These are phyloP conservation scores for Tortrix viridana DNA, from an alignment of 2,888 invertebrate species.

Conservation along the genomic window DNA sequence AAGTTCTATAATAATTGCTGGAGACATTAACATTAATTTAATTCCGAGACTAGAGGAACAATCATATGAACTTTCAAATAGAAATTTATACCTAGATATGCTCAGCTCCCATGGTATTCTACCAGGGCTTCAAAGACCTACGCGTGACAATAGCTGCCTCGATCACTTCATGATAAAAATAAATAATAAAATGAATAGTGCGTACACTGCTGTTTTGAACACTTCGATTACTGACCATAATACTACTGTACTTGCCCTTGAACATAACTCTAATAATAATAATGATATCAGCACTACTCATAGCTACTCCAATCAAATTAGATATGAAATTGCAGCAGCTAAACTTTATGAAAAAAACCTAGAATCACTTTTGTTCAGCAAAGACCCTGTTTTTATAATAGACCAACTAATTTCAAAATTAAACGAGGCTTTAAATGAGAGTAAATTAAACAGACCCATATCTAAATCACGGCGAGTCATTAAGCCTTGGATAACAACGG, in stretches of 20 bases:
- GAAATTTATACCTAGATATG: background rate
- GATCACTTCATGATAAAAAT: slow-evolving; percentile 24
- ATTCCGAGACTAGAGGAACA: background rate
- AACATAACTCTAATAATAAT: background rate
- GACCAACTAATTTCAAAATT: background rate
- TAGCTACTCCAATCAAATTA: background rate
- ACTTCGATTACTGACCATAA: slow-evolving; percentile 1
- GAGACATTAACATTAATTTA: slow-evolving; percentile 7
- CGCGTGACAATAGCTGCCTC: slow-evolving; percentile 14
- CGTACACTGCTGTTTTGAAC: no score
- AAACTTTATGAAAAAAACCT: slow-evolving; percentile 5
- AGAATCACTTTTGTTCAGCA: background rate
- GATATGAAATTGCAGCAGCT: background rate
- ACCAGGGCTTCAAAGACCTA: slow-evolving; percentile 10
- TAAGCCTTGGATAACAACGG: slow-evolving; percentile 7
- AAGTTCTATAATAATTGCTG: slow-evolving; percentile 19
- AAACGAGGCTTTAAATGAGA: background rate
- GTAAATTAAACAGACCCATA: background rate
- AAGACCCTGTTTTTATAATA: background rate
- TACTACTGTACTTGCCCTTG: background rate
- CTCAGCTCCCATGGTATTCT: background rate
- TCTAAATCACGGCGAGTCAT: background rate
- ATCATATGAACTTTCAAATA: background rate
- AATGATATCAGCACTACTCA: background rate
- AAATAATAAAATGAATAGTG: background rate